Conservation (phyloP, 2,113 vertebrate species). For the Limanda limanda region DNA sequence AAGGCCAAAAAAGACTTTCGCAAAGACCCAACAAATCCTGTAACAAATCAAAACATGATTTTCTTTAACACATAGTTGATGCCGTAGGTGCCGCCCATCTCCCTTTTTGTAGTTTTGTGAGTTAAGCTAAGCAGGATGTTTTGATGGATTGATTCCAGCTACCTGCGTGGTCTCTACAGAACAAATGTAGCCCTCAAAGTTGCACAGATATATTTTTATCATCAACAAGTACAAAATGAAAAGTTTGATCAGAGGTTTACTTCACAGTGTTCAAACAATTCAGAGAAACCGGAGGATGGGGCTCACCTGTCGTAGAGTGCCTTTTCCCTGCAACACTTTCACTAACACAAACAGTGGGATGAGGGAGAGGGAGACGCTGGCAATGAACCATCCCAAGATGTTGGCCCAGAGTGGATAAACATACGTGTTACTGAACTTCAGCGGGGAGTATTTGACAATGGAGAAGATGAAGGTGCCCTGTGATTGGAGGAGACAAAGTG, state of each 20-base stretch:
- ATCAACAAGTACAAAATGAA: not conserved
- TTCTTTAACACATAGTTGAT: too few relatives aligned
- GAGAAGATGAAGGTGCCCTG: slow-evolving; percentile 79
- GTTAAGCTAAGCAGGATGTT: too few relatives aligned
- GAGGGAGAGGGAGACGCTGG: slow-evolving; percentile 65
- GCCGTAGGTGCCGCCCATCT: too few relatives aligned
- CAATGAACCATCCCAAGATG: slow-evolving; percentile 74
- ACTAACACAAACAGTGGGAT: slow-evolving; percentile 70
- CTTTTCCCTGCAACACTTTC: slow-evolving; percentile 62
- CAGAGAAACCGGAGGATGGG: not conserved
- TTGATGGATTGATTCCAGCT: not conserved
- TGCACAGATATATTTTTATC: not conserved
- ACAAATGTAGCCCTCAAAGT: not conserved
- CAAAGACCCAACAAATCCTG: too few relatives aligned
- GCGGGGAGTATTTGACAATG: slow-evolving; percentile 64
- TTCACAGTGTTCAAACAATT: not conserved
- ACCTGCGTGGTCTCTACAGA: not conserved
- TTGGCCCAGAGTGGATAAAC: slow-evolving; percentile 77
- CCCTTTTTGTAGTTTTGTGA: too few relatives aligned
- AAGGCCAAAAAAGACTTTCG: too few relatives aligned
- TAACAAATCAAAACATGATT: too few relatives aligned
- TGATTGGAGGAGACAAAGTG: slow-evolving; percentile 8
- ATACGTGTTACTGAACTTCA: slow-evolving; percentile 73
- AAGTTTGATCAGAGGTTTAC: too few relatives aligned
- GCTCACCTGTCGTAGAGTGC: slow-evolving; percentile 66